phyloP scores from a whole-genome alignment of 2,888 invertebrate species.

The Lasioglossum malachurum region DNA sequence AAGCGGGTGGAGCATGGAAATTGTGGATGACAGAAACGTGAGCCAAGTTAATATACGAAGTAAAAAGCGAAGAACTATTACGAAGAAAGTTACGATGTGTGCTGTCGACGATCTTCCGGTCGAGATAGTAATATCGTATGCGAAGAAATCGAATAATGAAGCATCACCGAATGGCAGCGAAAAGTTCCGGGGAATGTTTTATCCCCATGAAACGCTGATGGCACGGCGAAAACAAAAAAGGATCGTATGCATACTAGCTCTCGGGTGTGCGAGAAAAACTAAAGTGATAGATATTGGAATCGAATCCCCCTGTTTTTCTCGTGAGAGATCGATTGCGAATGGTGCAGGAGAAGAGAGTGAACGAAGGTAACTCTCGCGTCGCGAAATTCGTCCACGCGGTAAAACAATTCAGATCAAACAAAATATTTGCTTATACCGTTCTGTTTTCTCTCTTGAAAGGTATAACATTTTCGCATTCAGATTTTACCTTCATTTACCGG shows the following conservation, averaged over 20 bases:
- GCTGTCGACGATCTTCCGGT: neutral
- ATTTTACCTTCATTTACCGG: neutral
- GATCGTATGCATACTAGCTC: conserved; percentile 45
- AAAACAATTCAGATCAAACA: conserved; percentile 3
- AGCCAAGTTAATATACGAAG: neutral
- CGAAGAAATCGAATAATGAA: conserved; percentile 11
- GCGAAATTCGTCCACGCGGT: conserved; percentile 29
- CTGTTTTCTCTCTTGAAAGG: neutral
- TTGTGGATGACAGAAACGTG: neutral
- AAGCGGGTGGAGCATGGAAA: neutral
- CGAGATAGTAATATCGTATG: neutral
- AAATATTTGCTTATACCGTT: neutral
- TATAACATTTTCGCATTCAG: neutral
- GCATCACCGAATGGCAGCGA: neutral
- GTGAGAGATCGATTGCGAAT: conserved; percentile 39
- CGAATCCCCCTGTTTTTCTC: conserved; percentile 51
- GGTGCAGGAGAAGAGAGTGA: neutral
- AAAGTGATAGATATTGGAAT: conserved; percentile 56
- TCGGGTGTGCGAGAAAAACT: conserved; percentile 27
- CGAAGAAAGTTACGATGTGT: neutral
- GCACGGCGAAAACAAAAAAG: neutral
- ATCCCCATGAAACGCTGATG: conserved; percentile 6
- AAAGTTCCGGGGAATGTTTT: conserved; percentile 6
- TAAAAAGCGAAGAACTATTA: neutral
- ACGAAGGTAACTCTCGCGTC: conserved; percentile 19